A percentile compares a stretch with the other conserved stretches of the same genome.
phyloP scores from a whole-genome alignment of 2,797 vertebrate species.

The Aulostomus chinensis region DNA sequence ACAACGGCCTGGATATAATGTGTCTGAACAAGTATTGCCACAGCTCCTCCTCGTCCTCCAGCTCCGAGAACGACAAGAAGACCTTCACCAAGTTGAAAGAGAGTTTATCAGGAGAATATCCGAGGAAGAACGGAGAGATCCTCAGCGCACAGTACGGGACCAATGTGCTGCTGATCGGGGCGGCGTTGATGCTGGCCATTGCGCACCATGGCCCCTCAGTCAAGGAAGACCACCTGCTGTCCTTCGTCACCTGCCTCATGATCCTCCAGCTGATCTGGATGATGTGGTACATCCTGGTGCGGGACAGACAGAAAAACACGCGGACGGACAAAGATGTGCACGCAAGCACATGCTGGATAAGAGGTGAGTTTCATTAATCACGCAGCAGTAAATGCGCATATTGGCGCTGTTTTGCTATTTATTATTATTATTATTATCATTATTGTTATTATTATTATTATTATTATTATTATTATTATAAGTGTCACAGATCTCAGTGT shows the following conservation, averaged over 20 bases:
- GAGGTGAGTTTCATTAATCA: constrained; percentile 74
- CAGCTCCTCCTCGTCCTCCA: constrained; percentile 74
- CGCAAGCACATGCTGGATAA: constrained; percentile 91
- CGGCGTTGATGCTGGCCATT: constrained; percentile 89
- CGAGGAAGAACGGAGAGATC: constrained; percentile 89
- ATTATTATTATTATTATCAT: too few relatives aligned
- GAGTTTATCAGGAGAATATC: constrained; percentile 76
- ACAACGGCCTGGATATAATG: constrained; percentile 76
- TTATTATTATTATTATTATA: too few relatives aligned
- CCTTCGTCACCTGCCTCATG: constrained; percentile 89
- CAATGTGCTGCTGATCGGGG: constrained; percentile 88
- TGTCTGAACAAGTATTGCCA: constrained; percentile 76
- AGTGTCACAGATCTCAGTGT: too few relatives aligned
- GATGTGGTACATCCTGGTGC: constrained; percentile 92
- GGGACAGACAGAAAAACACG: constrained; percentile 78
- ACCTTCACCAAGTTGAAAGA: constrained; percentile 65
- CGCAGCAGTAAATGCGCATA: too few relatives aligned
- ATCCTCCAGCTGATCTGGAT: constrained; percentile 94
- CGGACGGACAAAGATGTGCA: constrained; percentile 87
- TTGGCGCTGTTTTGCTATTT: too few relatives aligned
- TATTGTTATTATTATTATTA: too few relatives aligned
- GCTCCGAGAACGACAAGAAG: constrained; percentile 74
- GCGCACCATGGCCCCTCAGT: constrained; percentile 84
- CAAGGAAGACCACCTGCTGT: constrained; percentile 84
- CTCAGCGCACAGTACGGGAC: constrained; percentile 95